A percentile compares a stretch with the other conserved stretches of the same genome.
These are phyloP conservation scores for Mirza zaza DNA, from an alignment of 2,113 vertebrate genomes.

Conservation along the genomic window DNA sequence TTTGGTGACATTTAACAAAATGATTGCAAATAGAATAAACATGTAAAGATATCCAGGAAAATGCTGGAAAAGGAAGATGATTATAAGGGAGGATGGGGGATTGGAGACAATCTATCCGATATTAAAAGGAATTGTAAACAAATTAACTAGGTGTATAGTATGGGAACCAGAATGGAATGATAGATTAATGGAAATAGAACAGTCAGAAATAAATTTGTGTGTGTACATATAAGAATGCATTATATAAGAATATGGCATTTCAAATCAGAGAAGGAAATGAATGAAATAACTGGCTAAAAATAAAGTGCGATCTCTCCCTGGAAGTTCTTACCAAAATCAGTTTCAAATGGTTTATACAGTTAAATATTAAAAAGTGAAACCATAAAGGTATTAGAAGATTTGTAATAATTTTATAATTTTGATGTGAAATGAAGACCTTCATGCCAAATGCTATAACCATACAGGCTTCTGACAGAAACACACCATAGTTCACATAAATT, in stretches of 20 bases:
- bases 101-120: background rate
- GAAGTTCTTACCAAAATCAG: background rate
- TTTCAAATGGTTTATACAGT: background rate
- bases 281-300: background rate
- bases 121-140: background rate
- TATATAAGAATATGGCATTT: background rate
- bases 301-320: background rate
- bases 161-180: background rate
- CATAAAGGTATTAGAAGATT: background rate
- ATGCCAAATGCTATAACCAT: background rate
- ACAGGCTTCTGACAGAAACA: background rate
- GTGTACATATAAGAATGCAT: background rate
- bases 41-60: background rate
- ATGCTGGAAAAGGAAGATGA: background rate
- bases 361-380: background rate
- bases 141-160: background rate
- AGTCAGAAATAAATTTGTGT: background rate
- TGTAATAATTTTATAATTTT: background rate
- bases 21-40: background rate
- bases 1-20: background rate
- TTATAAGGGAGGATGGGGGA: background rate
- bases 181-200: background rate
- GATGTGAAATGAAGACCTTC: background rate
- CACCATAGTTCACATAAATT: background rate
- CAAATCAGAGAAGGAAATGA: background rate